phyloP scores from a whole-genome alignment of 53 echinoderm and acorn worm genomes.

The Henricia sp. region DNA sequence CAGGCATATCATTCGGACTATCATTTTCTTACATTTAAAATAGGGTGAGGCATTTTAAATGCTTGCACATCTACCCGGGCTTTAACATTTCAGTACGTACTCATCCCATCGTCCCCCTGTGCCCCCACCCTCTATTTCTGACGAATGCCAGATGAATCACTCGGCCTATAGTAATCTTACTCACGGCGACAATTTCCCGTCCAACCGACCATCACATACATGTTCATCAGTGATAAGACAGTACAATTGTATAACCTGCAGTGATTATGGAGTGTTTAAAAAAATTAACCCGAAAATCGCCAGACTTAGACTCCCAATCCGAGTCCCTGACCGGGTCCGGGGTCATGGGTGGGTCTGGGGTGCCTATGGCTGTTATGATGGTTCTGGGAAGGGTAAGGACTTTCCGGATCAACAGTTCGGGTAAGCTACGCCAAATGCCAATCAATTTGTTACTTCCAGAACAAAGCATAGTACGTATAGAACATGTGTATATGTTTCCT shows the following conservation, averaged over 20 bases:
- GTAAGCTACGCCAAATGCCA: conserved; percentile 10
- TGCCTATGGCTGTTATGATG: conserved; percentile 15
- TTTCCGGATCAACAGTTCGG: conserved; percentile 48
- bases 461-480: too few relatives aligned
- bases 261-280: neutral
- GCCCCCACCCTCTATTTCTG: neutral
- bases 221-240: too few relatives aligned
- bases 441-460: too few relatives aligned
- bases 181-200: conserved; percentile 30
- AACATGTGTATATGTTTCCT: too few relatives aligned
- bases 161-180: neutral
- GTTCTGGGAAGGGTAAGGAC: conserved; percentile 36
- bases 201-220: too few relatives aligned
- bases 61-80: too few relatives aligned
- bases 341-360: neutral
- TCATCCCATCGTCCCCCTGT: neutral
- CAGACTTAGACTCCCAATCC: neutral
- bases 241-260: neutral
- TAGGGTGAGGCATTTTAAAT: too few relatives aligned
- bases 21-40: too few relatives aligned
- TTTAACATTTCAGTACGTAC: too few relatives aligned
- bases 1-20: too few relatives aligned
- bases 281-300: neutral
- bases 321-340: neutral
- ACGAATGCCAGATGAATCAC: conserved; percentile 3